Evolutionary conservation across 2,888 invertebrate species (phyloP), one percentile per base, ranked within the genome.

Genomic region (Sialis lutaria): DNA sequence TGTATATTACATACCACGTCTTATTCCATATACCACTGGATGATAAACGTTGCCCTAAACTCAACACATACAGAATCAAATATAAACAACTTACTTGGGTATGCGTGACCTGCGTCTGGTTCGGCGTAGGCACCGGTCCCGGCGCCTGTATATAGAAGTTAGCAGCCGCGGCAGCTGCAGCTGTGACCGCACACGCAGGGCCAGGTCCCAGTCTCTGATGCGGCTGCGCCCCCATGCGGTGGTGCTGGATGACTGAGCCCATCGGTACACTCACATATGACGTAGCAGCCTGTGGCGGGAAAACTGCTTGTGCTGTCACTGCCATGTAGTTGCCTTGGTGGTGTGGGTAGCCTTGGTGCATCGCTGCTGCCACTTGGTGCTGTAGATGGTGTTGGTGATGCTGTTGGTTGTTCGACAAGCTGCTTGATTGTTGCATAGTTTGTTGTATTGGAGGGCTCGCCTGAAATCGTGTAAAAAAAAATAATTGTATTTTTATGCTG

Each of bases 201-300:
- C 73, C 69, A 32, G 72, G 67, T 4, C 71, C 70, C 37, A 73
- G 58, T 50, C 67, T 63, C 50, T 67, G 68, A 54, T 71, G 72
- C 31, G 69, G 62, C 2, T 68, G 69, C 1, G 67, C 62, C 2
- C 68, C 61, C 68, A 73, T 72, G 37, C 67, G 56, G 48, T 65
- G 65, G 48, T 65, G 65, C 53, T 79, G 81, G 42, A 81, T 77
- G 1, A 79, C 79, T 33, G 77, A 74, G 0, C 77, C 74, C 68
- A 78, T 77, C 7, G 78, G 74, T 9, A 75, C 72, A n/a, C 75
- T 74, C 42, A 80, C 78, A 55, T 77, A 75, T 2, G 74, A 70
- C 51, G 75, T 73, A 3, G 70, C 67, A 33, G 67, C 62, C 33
- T 71, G 71, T 3, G 68, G 70, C 2, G 75, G 67, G 46, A 69